Base-by-base conservation (phyloP, 2,113 vertebrate species). In the Podocnemis expansa region DNA sequence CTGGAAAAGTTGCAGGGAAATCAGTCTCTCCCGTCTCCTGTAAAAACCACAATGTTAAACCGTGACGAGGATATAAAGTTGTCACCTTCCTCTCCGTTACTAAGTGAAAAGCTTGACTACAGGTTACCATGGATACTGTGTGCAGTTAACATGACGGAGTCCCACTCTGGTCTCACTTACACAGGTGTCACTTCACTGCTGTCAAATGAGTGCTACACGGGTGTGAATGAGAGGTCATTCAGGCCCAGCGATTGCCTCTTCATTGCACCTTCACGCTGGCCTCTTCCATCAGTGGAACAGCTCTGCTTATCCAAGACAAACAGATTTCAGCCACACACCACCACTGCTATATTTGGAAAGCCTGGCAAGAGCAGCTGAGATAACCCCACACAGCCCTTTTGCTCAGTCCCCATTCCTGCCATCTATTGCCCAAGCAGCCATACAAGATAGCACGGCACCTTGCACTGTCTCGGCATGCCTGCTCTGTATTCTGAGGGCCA, bases 291-390 rank as follows among this genome's bases (percentile, higher is more conserved):
- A 73, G 56, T 4, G 0, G 78, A 1, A 0, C 31, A 70, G 78
- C 29, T 93, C 52, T 89, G 43, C 70, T 84, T 85, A 41, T 78
- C 70, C 80, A 73, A 2, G 22, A 58, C 38, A 3, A 31, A 51
- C 31, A 73, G 49, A 58, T 85, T 81, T 43, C 76, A 34, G 25
- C 5, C 0, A 43, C 10, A 19, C 5, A 2, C 41, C 24, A 13
- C n/a, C 10, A 6, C 22, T 27, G 41, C 12, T 76, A 16, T 43
- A 45, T 76, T 75, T 45, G 24, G 2, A 89, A 81, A 92, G 82
- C 86, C 3, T 4, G 88, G 31, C 34, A 73, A 63, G 0, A 0
- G 38, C 0, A 1, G 16, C 21, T 67, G 34, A 76, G 73, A 43
- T 45, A 90, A 85, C 89, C 14, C 27, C 21, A 51, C 13, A 45